Conservation (phyloP, 2,113 vertebrate species). For the Silurus meridionalis region DNA sequence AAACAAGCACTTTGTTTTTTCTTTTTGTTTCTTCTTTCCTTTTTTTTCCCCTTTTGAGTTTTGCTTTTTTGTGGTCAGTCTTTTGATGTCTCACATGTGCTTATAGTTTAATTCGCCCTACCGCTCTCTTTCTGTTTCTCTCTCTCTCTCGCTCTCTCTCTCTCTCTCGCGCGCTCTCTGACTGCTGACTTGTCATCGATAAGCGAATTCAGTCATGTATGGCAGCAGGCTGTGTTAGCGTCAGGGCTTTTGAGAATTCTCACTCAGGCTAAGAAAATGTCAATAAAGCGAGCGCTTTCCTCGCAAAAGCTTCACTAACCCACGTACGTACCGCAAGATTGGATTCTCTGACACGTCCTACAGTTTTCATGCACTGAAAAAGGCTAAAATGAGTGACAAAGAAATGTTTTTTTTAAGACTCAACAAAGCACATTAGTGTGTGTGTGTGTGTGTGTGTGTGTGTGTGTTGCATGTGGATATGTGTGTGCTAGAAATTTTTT, state of each 20-base stretch:
- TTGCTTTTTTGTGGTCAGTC: constrained; percentile 44
- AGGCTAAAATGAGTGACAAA: not conserved
- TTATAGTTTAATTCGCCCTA: not conserved
- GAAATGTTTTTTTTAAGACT: constrained; percentile 10
- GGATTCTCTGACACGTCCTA: not conserved
- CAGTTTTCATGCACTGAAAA: constrained; percentile 19
- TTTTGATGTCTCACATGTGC: constrained; percentile 48
- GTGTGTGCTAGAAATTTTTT: not conserved
- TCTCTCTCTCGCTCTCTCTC: not conserved
- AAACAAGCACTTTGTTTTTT: constrained; percentile 69
- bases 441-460: not conserved
- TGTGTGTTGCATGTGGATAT: not conserved
- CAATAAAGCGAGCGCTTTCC: constrained; percentile 6
- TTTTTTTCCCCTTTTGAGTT: constrained; percentile 16
- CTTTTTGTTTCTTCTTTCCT: constrained; percentile 40
- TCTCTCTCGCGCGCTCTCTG: not conserved
- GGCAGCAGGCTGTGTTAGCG: constrained; percentile 14
- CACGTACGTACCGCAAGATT: not conserved
- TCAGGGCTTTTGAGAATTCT: constrained; percentile 22
- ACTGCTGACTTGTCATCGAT: not conserved
- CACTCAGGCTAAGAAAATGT: constrained; percentile 26
- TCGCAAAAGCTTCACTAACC: constrained; percentile 13
- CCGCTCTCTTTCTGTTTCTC: not conserved
- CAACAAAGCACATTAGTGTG: constrained; percentile 26
- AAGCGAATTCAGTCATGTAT: not conserved